phyloP scores from a whole-genome alignment of 2,797 vertebrate species.

The Halcyon badia region DNA sequence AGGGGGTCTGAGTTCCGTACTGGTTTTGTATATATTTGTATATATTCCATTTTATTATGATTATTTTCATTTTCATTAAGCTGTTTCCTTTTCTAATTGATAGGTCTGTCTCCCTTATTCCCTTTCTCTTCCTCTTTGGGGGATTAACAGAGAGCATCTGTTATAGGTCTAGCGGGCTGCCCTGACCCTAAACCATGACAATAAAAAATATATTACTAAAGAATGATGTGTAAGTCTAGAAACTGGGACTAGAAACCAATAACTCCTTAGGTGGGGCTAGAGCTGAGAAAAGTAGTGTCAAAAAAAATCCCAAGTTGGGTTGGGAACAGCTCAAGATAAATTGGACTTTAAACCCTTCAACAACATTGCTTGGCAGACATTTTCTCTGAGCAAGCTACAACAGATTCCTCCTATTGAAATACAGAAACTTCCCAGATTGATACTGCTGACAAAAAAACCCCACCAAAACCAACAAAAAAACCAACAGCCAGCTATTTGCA shows the following conservation, averaged over 20 bases:
- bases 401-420: not conserved
- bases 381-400: not conserved
- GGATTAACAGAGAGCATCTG: too few species aligned
- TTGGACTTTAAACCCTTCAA: not conserved
- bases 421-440: not conserved
- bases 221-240: not conserved
- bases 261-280: not conserved
- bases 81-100: too few species aligned
- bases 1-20: too few species aligned
- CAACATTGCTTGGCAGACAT: not conserved
- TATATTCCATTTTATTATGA: too few species aligned
- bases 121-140: too few species aligned
- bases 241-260: not conserved
- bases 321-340: not conserved
- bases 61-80: too few species aligned
- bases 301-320: not conserved
- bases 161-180: too few species aligned
- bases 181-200: too few species aligned
- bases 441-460: not conserved
- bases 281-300: not conserved
- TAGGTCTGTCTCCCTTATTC: too few species aligned
- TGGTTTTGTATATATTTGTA: too few species aligned
- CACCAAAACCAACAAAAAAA: not conserved
- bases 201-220: not conserved
- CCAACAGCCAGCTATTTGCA: not conserved